phyloP scores from a whole-genome alignment of 2,888 invertebrate species.

The Chrysotoxum bicinctum region DNA sequence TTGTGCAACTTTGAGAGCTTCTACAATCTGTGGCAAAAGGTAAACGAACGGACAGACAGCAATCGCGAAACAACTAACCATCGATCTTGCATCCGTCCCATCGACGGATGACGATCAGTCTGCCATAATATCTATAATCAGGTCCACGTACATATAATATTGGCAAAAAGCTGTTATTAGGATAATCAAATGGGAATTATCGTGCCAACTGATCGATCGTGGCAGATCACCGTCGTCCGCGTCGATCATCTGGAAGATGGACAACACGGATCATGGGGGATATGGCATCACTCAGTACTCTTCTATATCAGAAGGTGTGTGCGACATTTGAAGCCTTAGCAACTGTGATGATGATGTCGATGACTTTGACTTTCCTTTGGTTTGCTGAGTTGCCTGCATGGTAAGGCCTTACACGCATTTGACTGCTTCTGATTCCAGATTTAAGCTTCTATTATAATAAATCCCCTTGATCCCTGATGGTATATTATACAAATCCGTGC shows the following conservation, averaged over 20 bases:
- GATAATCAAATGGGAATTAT: slow-evolving; percentile 82
- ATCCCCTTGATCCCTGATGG: slow-evolving; percentile 46
- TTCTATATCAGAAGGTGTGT: slow-evolving; percentile 41
- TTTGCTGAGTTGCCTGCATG: slow-evolving; percentile 10
- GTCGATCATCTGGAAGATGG: slow-evolving; percentile 60
- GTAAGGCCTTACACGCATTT: slow-evolving; percentile 42
- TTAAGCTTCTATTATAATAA: slow-evolving; percentile 66
- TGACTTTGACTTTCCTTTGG: not conserved
- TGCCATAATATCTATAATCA: slow-evolving; percentile 81
- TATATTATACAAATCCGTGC: slow-evolving; percentile 75
- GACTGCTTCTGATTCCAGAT: slow-evolving; percentile 68
- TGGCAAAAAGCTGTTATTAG: slow-evolving; percentile 82
- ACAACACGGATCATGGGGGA: slow-evolving; percentile 41
- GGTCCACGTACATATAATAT: slow-evolving; percentile 82
- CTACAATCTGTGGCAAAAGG: slow-evolving; percentile 68
- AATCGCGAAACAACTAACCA: slow-evolving; percentile 8
- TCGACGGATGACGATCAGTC: slow-evolving; percentile 54
- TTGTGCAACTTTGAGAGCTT: slow-evolving; percentile 56
- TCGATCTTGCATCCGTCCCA: slow-evolving; percentile 33
- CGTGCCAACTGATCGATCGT: slow-evolving; percentile 78
- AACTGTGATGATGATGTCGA: not conserved
- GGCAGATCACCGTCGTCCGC: slow-evolving; percentile 65
- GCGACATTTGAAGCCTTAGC: slow-evolving; percentile 51
- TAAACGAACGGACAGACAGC: slow-evolving; percentile 58
- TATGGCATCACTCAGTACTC: slow-evolving; percentile 1